Conservation (phyloP, 1,140 invertebrate genomes). For the Idris sp. region DNA sequence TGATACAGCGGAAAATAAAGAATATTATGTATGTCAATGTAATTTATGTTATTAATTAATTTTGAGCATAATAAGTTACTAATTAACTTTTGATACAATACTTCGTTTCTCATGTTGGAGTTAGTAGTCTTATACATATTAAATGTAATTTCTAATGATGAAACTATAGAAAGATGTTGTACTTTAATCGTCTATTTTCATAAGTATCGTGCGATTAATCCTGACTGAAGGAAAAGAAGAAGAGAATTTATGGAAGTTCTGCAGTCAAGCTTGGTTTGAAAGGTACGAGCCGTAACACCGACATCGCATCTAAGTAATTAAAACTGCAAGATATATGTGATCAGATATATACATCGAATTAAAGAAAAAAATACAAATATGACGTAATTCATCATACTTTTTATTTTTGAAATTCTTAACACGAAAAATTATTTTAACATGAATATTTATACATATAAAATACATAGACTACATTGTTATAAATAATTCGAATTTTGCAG, state of each 20-base stretch:
- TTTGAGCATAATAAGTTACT: background rate
- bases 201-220: constrained; percentile 59
- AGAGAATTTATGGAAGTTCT: constrained; percentile 51
- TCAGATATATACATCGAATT: constrained; percentile 33
- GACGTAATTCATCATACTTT: constrained; percentile 40
- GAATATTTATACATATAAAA: constrained; percentile 25
- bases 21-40: too few relatives aligned
- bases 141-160: constrained; percentile 34
- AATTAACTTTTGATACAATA: constrained; percentile 5
- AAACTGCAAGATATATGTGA: constrained; percentile 56
- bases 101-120: constrained; percentile 3
- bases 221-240: constrained; percentile 44
- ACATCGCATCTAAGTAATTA: constrained; percentile 60
- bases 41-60: background rate
- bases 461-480: too few relatives aligned
- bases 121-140: constrained; percentile 30
- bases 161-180: constrained; percentile 31
- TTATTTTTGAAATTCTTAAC: constrained; percentile 19
- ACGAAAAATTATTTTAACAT: constrained; percentile 12
- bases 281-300: constrained; percentile 24
- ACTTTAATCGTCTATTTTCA: constrained; percentile 47
- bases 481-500: too few relatives aligned
- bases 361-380: constrained; percentile 48
- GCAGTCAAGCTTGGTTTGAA: constrained; percentile 29
- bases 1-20: too few relatives aligned